Percentiles rank a stretch among this genome's conserved stretches.
phyloP scores from a whole-genome alignment of 2,797 vertebrate species.

The Pelochelys cantorii region DNA sequence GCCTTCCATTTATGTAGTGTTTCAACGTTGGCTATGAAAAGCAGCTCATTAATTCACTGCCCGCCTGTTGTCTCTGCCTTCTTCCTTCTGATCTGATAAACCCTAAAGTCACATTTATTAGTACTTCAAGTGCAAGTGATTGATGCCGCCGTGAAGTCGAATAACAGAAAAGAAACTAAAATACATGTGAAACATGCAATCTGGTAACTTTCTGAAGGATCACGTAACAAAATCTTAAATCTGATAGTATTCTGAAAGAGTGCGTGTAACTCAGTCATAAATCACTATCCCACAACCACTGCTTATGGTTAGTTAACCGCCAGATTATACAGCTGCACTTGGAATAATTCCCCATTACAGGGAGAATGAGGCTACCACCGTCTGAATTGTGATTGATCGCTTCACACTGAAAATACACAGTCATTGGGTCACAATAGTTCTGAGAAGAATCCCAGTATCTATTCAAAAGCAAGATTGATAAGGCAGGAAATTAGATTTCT shows the following conservation, averaged over 20 bases:
- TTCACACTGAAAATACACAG: slow-evolving; percentile 54
- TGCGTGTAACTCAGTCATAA: slow-evolving; percentile 72
- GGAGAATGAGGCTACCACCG: slow-evolving; percentile 73
- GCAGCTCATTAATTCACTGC: slow-evolving; percentile 72
- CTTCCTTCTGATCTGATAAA: slow-evolving; percentile 62
- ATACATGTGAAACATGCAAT: slow-evolving; percentile 76
- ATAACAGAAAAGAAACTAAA: slow-evolving; percentile 71
- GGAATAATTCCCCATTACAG: slow-evolving; percentile 77
- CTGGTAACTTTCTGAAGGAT: slow-evolving; percentile 75
- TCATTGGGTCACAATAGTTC: slow-evolving; percentile 52
- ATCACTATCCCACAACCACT: slow-evolving; percentile 63
- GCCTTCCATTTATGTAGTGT: slow-evolving; percentile 50
- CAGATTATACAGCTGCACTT: slow-evolving; percentile 74
- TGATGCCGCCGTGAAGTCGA: slow-evolving; percentile 66
- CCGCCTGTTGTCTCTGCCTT: slow-evolving; percentile 71
- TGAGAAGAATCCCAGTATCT: slow-evolving; percentile 50
- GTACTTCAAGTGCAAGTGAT: slow-evolving; percentile 68
- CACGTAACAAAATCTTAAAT: slow-evolving; percentile 70
- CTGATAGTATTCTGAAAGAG: slow-evolving; percentile 75
- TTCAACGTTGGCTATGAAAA: slow-evolving; percentile 64
- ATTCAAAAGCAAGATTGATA: not conserved
- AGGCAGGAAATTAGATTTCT: not conserved
- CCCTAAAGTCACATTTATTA: slow-evolving; percentile 26
- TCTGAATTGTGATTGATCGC: slow-evolving; percentile 69
- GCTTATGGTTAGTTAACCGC: slow-evolving; percentile 75